Evolutionary conservation across 2,797 vertebrate genomes (phyloP).

Genomic region (Crotalus adamanteus): DNA sequence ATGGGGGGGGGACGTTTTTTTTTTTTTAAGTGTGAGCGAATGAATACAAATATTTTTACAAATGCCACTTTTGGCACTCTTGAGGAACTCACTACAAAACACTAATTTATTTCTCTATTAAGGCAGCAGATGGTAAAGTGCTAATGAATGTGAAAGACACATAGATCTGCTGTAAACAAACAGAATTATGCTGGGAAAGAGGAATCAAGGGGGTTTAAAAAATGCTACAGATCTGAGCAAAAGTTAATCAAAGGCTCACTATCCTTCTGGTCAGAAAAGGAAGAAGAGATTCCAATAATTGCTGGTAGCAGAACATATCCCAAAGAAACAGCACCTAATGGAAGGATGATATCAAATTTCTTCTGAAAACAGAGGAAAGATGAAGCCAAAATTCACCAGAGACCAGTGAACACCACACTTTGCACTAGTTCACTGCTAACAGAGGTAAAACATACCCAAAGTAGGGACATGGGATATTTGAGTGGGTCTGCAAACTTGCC

Average conservation of each 20-base stretch:
- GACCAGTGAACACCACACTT: background rate
- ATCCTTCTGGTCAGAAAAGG: constrained; percentile 13
- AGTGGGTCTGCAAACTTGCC: background rate
- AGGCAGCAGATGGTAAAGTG: constrained; percentile 69
- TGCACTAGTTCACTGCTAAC: background rate
- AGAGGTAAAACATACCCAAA: background rate
- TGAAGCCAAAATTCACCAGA: background rate
- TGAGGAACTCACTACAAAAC: constrained; percentile 45
- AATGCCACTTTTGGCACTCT: constrained; percentile 53
- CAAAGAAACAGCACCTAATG: background rate
- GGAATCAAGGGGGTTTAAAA: constrained; percentile 45
- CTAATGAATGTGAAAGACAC: constrained; percentile 65
- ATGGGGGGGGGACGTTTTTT: background rate
- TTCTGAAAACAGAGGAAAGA: background rate
- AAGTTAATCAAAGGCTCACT: constrained; percentile 12
- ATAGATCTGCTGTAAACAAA: constrained; percentile 51
- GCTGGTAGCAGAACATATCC: background rate
- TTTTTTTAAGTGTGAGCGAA: constrained; percentile 5
- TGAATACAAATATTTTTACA: constrained; percentile 53
- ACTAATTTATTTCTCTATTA: constrained; percentile 62
- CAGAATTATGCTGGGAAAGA: constrained; percentile 40
- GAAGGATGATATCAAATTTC: background rate
- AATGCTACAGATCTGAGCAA: constrained; percentile 41
- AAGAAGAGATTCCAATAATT: background rate
- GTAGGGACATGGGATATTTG: background rate